These are phyloP conservation scores for Panulirus ornatus DNA, from an alignment of 1,140 invertebrate species.

Conservation along the genomic window DNA sequence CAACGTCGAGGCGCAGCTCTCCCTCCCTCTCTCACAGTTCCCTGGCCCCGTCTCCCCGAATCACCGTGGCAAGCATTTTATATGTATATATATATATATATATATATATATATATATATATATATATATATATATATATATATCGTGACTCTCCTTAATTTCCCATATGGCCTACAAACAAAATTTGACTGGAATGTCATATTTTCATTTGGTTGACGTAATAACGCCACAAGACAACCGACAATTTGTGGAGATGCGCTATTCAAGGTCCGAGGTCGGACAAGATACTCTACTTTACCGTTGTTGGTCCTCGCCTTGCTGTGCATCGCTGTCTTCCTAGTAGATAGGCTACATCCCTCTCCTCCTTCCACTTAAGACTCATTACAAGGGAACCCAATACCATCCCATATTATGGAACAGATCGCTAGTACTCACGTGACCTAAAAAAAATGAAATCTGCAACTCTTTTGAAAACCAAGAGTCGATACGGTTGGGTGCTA, in stretches of 20 bases:
- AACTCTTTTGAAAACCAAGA: too few relatives aligned
- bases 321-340: conserved; percentile 7
- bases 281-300: too few relatives aligned
- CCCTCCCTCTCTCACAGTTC: too few relatives aligned
- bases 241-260: conserved; percentile 37
- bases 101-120: neutral
- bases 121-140: conserved; percentile 30
- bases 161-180: conserved; percentile 43
- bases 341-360: neutral
- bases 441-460: too few relatives aligned
- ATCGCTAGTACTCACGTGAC: neutral
- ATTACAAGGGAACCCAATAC: neutral
- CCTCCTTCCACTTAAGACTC: neutral
- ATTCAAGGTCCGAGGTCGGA: neutral
- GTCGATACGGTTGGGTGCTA: conserved; percentile 6
- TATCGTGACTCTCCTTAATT: conserved; percentile 45
- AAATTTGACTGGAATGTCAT: conserved; percentile 47
- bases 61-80: neutral
- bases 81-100: neutral
- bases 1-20: too few relatives aligned
- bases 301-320: neutral
- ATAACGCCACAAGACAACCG: conserved; percentile 37
- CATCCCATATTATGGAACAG: too few relatives aligned
- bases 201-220: conserved; percentile 58
- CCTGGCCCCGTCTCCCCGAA: too few relatives aligned